phyloP scores from a whole-genome alignment of 2,888 invertebrate species.

The Melanchra persicariae region DNA sequence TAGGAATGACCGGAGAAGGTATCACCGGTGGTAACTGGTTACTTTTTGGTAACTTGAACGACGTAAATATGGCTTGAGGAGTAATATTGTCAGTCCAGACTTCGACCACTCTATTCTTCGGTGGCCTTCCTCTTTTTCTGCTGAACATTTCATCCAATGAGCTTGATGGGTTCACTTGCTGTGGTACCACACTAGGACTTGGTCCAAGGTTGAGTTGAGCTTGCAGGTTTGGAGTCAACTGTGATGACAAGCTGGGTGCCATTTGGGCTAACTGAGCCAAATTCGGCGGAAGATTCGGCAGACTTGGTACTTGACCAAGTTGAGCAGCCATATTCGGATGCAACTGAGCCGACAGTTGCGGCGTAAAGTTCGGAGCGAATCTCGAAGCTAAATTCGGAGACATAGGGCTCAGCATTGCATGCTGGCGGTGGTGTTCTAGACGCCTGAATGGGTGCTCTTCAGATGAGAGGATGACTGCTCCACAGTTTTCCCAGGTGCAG shows the following conservation, averaged over 20 bases:
- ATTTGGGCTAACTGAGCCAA: slow-evolving; percentile 88
- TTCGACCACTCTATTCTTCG: slow-evolving; percentile 98
- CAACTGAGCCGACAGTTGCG: slow-evolving; percentile 86
- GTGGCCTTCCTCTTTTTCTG: slow-evolving; percentile 98
- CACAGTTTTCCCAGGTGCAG: slow-evolving; percentile 97
- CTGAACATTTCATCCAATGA: slow-evolving; percentile 98
- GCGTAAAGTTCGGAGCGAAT: slow-evolving; percentile 90
- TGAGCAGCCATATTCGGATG: slow-evolving; percentile 89
- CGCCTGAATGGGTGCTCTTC: slow-evolving; percentile 95
- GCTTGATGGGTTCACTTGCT: slow-evolving; percentile 90
- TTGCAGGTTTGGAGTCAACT: slow-evolving; percentile 85
- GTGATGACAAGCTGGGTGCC: slow-evolving; percentile 85
- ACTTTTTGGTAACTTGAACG: slow-evolving; percentile 96
- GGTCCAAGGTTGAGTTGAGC: slow-evolving; percentile 85
- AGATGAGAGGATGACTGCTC: slow-evolving; percentile 94
- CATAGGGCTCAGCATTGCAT: slow-evolving; percentile 93
- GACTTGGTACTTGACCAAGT: slow-evolving; percentile 84
- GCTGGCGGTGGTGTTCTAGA: slow-evolving; percentile 96
- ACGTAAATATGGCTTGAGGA: slow-evolving; percentile 97
- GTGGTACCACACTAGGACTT: slow-evolving; percentile 81
- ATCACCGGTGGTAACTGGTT: slow-evolving; percentile 85
- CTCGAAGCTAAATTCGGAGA: slow-evolving; percentile 90
- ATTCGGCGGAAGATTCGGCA: slow-evolving; percentile 86
- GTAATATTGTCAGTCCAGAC: slow-evolving; percentile 96
- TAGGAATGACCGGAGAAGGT: slow-evolving; percentile 84